Conservation (phyloP, 2,113 vertebrate genomes). For the Corythornis cristatus region DNA sequence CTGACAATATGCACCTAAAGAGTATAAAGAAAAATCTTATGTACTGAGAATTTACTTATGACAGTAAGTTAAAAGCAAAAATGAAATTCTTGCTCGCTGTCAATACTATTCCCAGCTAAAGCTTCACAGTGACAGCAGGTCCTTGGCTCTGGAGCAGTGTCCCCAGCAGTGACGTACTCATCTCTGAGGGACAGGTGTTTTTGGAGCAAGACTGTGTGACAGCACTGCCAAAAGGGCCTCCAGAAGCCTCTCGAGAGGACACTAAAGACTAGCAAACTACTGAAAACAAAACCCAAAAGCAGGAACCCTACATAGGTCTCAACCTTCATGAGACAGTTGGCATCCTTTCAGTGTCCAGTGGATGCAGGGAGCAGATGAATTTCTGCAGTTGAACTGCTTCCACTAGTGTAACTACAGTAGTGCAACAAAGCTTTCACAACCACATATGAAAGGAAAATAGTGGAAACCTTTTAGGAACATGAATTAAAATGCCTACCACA, state of each 20-base stretch:
- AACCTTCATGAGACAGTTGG: neutral
- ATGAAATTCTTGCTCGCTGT: neutral
- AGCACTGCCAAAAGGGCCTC: neutral
- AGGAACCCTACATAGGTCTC: neutral
- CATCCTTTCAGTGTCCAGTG: rapidly evolving
- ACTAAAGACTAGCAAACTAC: neutral
- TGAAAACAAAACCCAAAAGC: neutral
- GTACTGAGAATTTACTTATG: slow-evolving; percentile 29
- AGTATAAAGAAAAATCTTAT: slow-evolving; percentile 60
- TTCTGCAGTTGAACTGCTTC: neutral
- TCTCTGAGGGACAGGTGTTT: neutral
- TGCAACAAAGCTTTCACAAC: neutral
- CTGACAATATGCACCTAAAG: slow-evolving; percentile 68
- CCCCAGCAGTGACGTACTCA: rapidly evolving
- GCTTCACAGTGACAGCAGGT: neutral
- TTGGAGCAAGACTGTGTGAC: neutral
- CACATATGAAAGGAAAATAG: neutral
- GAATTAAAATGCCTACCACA: neutral
- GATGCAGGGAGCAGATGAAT: neutral
- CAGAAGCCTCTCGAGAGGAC: neutral
- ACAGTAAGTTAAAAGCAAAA: slow-evolving; percentile 36
- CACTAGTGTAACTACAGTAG: neutral
- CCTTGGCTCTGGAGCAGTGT: rapidly evolving
- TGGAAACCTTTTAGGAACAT: neutral
- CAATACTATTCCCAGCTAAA: neutral